Conservation (phyloP, 64 coral and sea anemone genomes). For the Actinia tenebrosa region DNA sequence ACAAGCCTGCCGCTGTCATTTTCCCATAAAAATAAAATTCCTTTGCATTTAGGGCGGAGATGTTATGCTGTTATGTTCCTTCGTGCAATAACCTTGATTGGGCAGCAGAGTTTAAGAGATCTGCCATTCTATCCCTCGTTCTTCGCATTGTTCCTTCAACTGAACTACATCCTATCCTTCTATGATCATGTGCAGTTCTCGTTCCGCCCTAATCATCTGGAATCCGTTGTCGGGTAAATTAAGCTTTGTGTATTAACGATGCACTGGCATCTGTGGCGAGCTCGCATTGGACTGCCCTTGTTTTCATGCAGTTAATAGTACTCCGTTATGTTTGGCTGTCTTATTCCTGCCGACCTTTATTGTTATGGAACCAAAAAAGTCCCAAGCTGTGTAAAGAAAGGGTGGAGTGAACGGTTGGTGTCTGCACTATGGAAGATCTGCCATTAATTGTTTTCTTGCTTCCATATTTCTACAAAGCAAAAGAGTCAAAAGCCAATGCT, state of each 20-base stretch:
- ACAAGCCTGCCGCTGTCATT: conserved; percentile 13
- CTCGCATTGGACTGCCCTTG: conserved; percentile 50
- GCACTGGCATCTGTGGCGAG: conserved; percentile 26
- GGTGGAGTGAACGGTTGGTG: conserved; percentile 40
- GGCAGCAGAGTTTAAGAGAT: neutral
- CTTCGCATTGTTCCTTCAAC: conserved; percentile 24
- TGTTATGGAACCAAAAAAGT: conserved; percentile 37
- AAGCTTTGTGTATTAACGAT: conserved; percentile 31
- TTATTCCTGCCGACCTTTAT: conserved; percentile 41
- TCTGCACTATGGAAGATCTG: conserved; percentile 37
- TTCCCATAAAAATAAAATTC: conserved; percentile 43
- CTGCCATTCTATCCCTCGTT: conserved; percentile 41
- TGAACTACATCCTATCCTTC: conserved; percentile 30
- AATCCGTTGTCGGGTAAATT: conserved; percentile 46
- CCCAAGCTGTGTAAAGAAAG: conserved; percentile 30
- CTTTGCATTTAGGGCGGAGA: conserved; percentile 36
- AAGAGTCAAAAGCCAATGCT: conserved; percentile 4
- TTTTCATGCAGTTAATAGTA: conserved; percentile 60
- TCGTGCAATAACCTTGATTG: conserved; percentile 27
- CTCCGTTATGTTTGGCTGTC: conserved; percentile 44
- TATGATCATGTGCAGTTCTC: conserved; percentile 50
- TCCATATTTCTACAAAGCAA: conserved; percentile 17
- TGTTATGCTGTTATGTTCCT: conserved; percentile 37
- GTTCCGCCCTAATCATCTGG: conserved; percentile 39
- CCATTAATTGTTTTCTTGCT: conserved; percentile 36